Percentiles rank a stretch among this genome's conserved stretches.
phyloP scores from a whole-genome alignment of 2,888 invertebrate genomes.

The Diarsia rubi region DNA sequence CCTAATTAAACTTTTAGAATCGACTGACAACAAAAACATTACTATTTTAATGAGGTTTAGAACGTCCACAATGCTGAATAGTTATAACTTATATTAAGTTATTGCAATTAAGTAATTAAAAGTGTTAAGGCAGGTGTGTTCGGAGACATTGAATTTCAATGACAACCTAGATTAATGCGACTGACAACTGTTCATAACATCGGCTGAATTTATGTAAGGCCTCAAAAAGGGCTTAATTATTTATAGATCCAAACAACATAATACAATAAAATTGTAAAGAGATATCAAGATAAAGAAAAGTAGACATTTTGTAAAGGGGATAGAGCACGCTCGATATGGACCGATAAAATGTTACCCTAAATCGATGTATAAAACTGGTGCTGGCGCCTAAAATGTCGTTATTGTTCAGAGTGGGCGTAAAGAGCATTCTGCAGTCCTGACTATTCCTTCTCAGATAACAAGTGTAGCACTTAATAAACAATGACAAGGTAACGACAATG shows the following conservation, averaged over 20 bases:
- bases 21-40: constrained; percentile 28
- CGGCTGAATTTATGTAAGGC: constrained; percentile 29
- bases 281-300: constrained; percentile 36
- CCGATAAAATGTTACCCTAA: constrained; percentile 41
- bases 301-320: constrained; percentile 6
- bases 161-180: constrained; percentile 54
- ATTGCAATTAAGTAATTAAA: constrained; percentile 59
- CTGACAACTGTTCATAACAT: constrained; percentile 50
- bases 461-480: constrained; percentile 41
- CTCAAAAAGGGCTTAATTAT: constrained; percentile 19
- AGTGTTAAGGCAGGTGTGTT: constrained; percentile 56
- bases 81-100: constrained; percentile 36
- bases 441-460: constrained; percentile 34
- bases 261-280: constrained; percentile 17
- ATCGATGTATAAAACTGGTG: constrained; percentile 35
- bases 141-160: constrained; percentile 54
- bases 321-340: constrained; percentile 17
- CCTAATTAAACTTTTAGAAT: constrained; percentile 39
- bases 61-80: constrained; percentile 34
- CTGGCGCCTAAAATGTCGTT: constrained; percentile 54
- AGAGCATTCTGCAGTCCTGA: constrained; percentile 25
- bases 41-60: constrained; percentile 47
- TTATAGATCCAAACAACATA: constrained; percentile 15
- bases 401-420: constrained; percentile 37
- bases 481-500: constrained; percentile 40